A percentile compares a stretch with the other conserved stretches of the same genome.
Conservation (phyloP, 2,797 vertebrate genomes). For the Rhadinocentrus ornatus region DNA sequence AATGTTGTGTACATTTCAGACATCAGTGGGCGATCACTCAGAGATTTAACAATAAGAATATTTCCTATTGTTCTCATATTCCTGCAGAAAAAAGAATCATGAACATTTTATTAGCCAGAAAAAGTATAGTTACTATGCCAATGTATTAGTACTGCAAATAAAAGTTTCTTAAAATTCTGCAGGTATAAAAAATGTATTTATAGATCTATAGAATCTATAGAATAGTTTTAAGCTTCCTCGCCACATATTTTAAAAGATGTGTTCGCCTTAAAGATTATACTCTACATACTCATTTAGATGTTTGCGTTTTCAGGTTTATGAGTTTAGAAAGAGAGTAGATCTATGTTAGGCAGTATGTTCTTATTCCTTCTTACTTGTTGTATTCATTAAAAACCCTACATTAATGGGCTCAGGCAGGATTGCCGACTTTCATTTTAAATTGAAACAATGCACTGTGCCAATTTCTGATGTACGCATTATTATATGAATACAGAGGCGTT, state of each 20-base stretch:
- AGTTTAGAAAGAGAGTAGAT: constrained; percentile 22
- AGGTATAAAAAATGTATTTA: constrained; percentile 40
- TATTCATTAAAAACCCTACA: constrained; percentile 49
- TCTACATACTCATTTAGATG: constrained; percentile 34
- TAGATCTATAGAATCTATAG: constrained; percentile 28
- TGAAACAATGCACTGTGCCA: constrained; percentile 70
- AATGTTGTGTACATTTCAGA: constrained; percentile 43
- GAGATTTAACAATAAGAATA: constrained; percentile 60
- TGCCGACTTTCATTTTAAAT: constrained; percentile 57
- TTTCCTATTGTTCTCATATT: constrained; percentile 39
- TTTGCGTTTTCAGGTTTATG: constrained; percentile 12
- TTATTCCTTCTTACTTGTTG: constrained; percentile 17
- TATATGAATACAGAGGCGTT: constrained; percentile 70
- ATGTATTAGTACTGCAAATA: constrained; percentile 29
- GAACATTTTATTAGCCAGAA: constrained; percentile 17
- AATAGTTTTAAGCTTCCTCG: constrained; percentile 24
- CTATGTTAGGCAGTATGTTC: constrained; percentile 34
- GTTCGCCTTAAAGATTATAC: constrained; percentile 14
- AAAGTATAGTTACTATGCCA: constrained; percentile 38
- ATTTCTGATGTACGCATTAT: constrained; percentile 67
- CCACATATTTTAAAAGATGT: constrained; percentile 26
- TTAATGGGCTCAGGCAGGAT: constrained; percentile 38
- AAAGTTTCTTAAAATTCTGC: constrained; percentile 17
- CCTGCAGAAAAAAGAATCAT: constrained; percentile 29
- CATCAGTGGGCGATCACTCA: constrained; percentile 56